A percentile compares a stretch with the other conserved stretches of the same genome.
These are phyloP conservation scores for Caenorhabditis sp. DNA, from an alignment of 2,888 invertebrate genomes.

Conservation along the genomic window DNA sequence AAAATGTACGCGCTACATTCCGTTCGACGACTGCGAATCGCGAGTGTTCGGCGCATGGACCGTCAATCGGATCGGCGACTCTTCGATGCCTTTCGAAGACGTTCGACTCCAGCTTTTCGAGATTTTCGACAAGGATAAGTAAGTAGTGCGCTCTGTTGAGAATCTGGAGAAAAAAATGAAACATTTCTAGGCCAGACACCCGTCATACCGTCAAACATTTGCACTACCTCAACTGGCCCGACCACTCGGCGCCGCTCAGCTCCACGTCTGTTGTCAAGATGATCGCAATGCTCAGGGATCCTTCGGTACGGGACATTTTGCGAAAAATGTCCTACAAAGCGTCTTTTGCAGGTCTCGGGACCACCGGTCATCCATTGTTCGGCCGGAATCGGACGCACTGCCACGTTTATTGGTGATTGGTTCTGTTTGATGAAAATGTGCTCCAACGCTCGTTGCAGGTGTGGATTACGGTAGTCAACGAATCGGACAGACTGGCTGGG, in stretches of 20 bases:
- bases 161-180: not conserved
- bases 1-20: constrained; percentile 44
- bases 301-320: no score
- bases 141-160: not conserved
- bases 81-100: not conserved
- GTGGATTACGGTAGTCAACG: constrained; percentile 42
- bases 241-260: constrained; percentile 59
- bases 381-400: constrained; percentile 67
- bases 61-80: not conserved
- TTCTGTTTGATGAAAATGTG: not conserved
- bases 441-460: not conserved
- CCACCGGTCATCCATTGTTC: constrained; percentile 68
- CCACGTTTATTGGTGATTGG: constrained; percentile 43
- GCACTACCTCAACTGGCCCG: constrained; percentile 60
- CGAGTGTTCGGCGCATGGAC: constrained; percentile 10
- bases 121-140: constrained; percentile 1
- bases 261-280: constrained; percentile 42
- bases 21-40: not conserved
- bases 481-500: constrained; percentile 7
- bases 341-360: not conserved
- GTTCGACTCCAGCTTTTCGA: constrained; percentile 29
- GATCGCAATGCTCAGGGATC: constrained; percentile 7
- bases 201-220: constrained; percentile 39
- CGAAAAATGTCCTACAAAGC: not conserved
- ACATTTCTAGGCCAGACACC: not conserved